Percentiles rank a stretch among this genome's conserved stretches.
These are phyloP conservation scores for Platichthys stellatus DNA, from an alignment of 2,113 vertebrate genomes.

Conservation along the genomic window DNA sequence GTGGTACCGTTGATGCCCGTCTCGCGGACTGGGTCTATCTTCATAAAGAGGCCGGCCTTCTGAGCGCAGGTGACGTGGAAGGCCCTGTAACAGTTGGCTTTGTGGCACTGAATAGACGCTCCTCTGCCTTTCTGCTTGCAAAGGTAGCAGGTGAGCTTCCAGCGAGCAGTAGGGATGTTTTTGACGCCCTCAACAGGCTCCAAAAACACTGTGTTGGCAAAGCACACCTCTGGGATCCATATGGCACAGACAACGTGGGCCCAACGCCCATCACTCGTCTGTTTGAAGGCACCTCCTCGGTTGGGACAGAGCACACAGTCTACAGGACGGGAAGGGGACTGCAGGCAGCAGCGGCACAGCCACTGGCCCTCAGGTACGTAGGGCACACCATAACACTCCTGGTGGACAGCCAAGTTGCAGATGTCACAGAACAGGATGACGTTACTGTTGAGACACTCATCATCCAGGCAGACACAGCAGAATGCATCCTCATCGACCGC, in stretches of 20 bases:
- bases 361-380: slow-evolving; percentile 98
- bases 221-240: slow-evolving; percentile 99
- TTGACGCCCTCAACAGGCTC: slow-evolving; percentile 95
- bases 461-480: slow-evolving; percentile 97
- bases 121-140: slow-evolving; percentile 96
- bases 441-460: slow-evolving; percentile 98
- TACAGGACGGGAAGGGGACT: slow-evolving; percentile 94
- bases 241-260: slow-evolving; percentile 98
- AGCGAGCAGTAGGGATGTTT: slow-evolving; percentile 94
- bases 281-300: slow-evolving; percentile 97
- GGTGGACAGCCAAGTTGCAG: slow-evolving; percentile 97
- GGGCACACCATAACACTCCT: slow-evolving; percentile 97
- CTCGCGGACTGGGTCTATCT: slow-evolving; percentile 96
- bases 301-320: slow-evolving; percentile 98
- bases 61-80: slow-evolving; percentile 98
- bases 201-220: slow-evolving; percentile 97
- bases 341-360: slow-evolving; percentile 97
- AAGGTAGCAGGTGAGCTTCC: slow-evolving; percentile 97
- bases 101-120: slow-evolving; percentile 98
- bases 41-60: slow-evolving; percentile 96
- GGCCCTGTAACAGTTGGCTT: slow-evolving; percentile 97
- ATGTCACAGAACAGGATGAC: slow-evolving; percentile 99
- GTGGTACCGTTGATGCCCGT: slow-evolving; percentile 92
- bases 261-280: slow-evolving; percentile 96
- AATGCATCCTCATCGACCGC: slow-evolving; percentile 94